Conservation (phyloP, 2,797 vertebrate genomes). For the Micrastur ruficollis region DNA sequence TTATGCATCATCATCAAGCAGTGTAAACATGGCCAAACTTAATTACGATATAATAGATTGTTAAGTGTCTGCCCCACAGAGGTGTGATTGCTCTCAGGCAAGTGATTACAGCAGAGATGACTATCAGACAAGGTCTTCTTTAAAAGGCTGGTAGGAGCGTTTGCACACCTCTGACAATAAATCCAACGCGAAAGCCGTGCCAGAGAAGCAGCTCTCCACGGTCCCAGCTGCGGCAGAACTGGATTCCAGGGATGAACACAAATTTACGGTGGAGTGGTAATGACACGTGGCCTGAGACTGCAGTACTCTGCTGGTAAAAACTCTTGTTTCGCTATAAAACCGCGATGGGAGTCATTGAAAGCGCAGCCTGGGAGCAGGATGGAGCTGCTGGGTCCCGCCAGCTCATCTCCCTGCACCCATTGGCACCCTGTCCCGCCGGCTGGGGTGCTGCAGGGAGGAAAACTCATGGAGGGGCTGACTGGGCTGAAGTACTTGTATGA, state of each 20-base stretch:
- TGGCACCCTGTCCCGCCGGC: accelerated
- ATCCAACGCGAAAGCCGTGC: not conserved
- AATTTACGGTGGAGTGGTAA: not conserved
- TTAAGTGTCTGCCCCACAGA: slow-evolving; percentile 32
- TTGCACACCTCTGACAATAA: not conserved
- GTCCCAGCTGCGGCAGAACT: not conserved
- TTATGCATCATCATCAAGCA: slow-evolving; percentile 55
- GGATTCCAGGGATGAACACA: not conserved
- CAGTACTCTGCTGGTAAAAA: not conserved
- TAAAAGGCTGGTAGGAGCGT: not conserved
- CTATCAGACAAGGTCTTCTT: not conserved
- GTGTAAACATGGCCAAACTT: slow-evolving; percentile 65
- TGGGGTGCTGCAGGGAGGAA: accelerated
- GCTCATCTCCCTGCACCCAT: not conserved
- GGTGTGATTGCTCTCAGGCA: slow-evolving; percentile 25
- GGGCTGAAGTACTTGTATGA: not conserved
- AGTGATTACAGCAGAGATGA: not conserved
- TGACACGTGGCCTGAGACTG: not conserved
- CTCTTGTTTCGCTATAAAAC: not conserved
- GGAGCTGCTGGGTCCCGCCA: not conserved
- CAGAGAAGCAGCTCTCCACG: not conserved
- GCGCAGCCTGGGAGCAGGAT: not conserved
- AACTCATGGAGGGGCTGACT: not conserved
- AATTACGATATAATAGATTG: slow-evolving; percentile 59
- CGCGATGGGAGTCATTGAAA: not conserved